phyloP scores from a whole-genome alignment of 2,888 invertebrate genomes.

The Pollenia amentaria region DNA sequence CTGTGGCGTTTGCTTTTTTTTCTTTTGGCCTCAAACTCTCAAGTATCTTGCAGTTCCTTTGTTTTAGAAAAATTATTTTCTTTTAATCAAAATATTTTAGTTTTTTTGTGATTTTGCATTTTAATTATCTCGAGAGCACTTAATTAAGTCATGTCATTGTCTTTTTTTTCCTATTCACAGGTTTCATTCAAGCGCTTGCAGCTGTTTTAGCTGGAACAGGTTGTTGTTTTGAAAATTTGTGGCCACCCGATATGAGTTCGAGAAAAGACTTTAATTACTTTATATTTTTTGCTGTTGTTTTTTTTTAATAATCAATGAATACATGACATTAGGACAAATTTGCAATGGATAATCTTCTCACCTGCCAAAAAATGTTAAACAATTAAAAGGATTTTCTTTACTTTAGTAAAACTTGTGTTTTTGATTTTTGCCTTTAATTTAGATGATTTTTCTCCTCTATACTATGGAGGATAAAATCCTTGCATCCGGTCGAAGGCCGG shows the following conservation, averaged over 20 bases:
- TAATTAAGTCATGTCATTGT: slow-evolving; percentile 59
- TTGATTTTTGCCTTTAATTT: too few species aligned
- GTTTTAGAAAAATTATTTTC: slow-evolving; percentile 36
- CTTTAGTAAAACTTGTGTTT: too few species aligned
- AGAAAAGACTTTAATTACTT: slow-evolving; percentile 16
- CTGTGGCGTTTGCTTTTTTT: slow-evolving; percentile 54
- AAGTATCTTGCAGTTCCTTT: slow-evolving; percentile 69
- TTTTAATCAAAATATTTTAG: slow-evolving; percentile 50
- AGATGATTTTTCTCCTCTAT: too few species aligned
- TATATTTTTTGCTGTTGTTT: not conserved
- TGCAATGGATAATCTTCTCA: not conserved
- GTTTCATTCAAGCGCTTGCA: slow-evolving; percentile 17
- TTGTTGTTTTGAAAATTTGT: slow-evolving; percentile 63
- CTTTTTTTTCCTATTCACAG: not conserved
- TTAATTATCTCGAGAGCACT: slow-evolving; percentile 67
- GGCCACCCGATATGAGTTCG: slow-evolving; percentile 47
- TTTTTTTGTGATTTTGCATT: slow-evolving; percentile 62
- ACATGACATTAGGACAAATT: not conserved
- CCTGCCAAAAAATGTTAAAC: not conserved
- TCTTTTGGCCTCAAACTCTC: slow-evolving; percentile 2
- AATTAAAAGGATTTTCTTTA: not conserved
- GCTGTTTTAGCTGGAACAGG: slow-evolving; percentile 63
- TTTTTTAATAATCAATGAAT: slow-evolving; percentile 5
- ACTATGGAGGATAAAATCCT: too few species aligned
- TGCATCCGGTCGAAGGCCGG: too few species aligned